Evolutionary conservation across 2,797 vertebrate genomes (phyloP), one percentile per base, ranked within the genome.

Genomic region (Danio tinwini): DNA sequence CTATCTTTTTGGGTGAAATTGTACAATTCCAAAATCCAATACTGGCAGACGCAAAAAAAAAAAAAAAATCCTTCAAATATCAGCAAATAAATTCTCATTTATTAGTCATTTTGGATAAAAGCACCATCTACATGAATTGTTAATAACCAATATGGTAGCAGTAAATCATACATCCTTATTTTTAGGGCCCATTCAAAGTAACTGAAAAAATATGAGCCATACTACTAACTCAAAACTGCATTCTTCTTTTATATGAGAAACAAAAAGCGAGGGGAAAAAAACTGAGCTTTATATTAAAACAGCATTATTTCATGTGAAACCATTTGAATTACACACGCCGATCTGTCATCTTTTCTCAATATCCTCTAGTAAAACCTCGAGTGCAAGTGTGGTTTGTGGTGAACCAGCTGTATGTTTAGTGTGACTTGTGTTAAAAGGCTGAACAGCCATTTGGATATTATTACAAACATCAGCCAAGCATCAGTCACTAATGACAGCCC

Each of bases 401-500:
- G 37, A 40, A 52, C 37, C 19, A 42, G 80, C 45, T 64, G 21
- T 42, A 37, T 44, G 56, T 82, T 78, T 58, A 69, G 71, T 68
- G 40, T 74, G 55, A 69, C 73, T 56, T 63, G 56, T 67, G 52
- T 68, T 74, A 39, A 74, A 79, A 58, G 67, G n/a, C 42, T 53
- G 49, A 83, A 74, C 42, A 72, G 67, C 67, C 72, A 67, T 78
- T 75, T 78, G 64, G 70, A 69, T 76, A 74, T 82, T 62, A 72
- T 82, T 82, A 73, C 45, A 17, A 76, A 74, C 68, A 70, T 73
- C 63, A 80, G 61, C 72, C 52, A 44, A 89, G 88, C 87, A 89
- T 91, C 93, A 93, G 91, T 94, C 93, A 91, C 92, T 81, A 93
- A 95, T 14, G 88, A 94, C 91, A 95, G 94, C 88, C 89, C 92